Conservation (phyloP, 2,797 vertebrate genomes). For the Chrysocyon brachyurus region DNA sequence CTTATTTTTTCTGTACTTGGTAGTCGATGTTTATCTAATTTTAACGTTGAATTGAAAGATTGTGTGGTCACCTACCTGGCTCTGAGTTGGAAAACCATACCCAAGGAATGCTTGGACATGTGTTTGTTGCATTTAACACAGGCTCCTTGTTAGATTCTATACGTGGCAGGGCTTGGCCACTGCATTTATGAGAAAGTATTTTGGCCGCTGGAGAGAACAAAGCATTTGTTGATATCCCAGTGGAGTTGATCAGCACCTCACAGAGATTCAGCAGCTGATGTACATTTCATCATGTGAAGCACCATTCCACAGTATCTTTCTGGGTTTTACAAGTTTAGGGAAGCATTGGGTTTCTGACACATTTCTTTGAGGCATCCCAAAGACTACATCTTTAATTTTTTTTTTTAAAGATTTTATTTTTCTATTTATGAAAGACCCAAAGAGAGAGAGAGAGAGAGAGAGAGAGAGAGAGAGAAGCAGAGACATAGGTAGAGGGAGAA, state of each 20-base stretch:
- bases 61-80: neutral
- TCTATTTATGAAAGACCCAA: too few species aligned
- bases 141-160: neutral
- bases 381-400: constrained; percentile 8
- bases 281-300: neutral
- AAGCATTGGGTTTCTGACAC: neutral
- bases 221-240: neutral
- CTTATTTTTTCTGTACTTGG: neutral
- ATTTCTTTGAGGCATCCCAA: constrained; percentile 7
- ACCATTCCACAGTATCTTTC: neutral
- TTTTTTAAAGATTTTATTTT: neutral
- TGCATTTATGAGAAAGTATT: neutral
- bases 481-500: too few species aligned
- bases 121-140: neutral
- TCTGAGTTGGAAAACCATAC: neutral
- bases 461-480: too few species aligned
- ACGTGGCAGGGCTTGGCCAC: neutral
- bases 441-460: too few species aligned
- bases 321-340: neutral
- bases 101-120: neutral
- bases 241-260: neutral
- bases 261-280: neutral
- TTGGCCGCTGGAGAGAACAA: neutral
- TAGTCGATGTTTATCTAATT: constrained; percentile 42
- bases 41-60: constrained; percentile 30